Evolutionary conservation across 2,888 invertebrate species (phyloP).

Genomic region (Zhuqinia jingwanae): DNA sequence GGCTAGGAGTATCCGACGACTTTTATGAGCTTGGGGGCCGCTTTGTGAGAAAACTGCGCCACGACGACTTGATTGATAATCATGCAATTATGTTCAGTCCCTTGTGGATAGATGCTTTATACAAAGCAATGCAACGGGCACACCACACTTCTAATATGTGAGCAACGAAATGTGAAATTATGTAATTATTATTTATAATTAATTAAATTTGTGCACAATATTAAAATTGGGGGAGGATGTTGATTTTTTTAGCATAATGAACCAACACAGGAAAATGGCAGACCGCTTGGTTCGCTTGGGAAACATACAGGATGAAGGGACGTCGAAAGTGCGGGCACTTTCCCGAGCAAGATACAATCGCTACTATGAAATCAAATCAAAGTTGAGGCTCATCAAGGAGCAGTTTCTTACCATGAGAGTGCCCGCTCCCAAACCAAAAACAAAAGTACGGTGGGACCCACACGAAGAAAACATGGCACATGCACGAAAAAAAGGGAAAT

Average conservation of each 20-base stretch:
- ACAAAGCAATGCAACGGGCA: conserved; percentile 69
- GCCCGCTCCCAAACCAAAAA: conserved; percentile 12
- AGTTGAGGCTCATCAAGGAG: conserved; percentile 74
- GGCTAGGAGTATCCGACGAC: conserved; percentile 70
- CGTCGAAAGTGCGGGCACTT: conserved; percentile 61
- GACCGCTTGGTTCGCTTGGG: conserved; percentile 71
- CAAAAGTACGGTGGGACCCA: not conserved
- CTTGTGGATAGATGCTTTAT: conserved; percentile 76
- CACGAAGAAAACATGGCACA: not conserved
- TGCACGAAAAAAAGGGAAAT: too few relatives aligned
- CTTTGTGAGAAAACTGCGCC: conserved; percentile 74
- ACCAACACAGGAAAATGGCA: conserved; percentile 75
- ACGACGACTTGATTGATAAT: conserved; percentile 76
- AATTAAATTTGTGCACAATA: not conserved
- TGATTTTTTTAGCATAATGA: conserved; percentile 73
- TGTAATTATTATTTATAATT: not conserved
- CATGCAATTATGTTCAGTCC: conserved; percentile 73
- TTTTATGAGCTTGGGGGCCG: conserved; percentile 75
- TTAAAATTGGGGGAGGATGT: not conserved
- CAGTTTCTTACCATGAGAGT: conserved; percentile 66
- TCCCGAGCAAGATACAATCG: conserved; percentile 74
- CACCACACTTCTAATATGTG: conserved; percentile 76
- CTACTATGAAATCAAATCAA: conserved; percentile 74
- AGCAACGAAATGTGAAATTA: too few relatives aligned
- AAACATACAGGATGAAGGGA: conserved; percentile 67